A percentile compares a stretch with the other conserved stretches of the same genome.
These are phyloP conservation scores for Formicarius rufipectus DNA, from an alignment of 2,113 vertebrate genomes.

Conservation along the genomic window DNA sequence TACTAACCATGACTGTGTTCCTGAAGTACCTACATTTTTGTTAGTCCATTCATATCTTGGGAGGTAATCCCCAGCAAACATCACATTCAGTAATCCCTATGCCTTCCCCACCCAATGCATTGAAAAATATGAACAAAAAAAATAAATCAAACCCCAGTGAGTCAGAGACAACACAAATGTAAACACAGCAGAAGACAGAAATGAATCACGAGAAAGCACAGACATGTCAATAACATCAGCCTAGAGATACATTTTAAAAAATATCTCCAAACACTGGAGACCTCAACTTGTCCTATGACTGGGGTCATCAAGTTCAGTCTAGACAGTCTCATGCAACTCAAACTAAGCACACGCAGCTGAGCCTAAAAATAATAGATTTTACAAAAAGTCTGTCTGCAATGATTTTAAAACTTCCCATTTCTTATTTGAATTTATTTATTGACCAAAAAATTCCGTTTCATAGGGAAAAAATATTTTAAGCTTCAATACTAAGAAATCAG, in stretches of 20 bases:
- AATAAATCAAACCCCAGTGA: neutral
- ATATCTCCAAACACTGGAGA: neutral
- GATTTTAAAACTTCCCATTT: neutral
- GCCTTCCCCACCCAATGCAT: neutral
- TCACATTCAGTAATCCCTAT: neutral
- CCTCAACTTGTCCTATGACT: neutral
- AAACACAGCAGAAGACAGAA: slow-evolving; percentile 10
- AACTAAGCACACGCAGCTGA: neutral
- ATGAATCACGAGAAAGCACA: neutral
- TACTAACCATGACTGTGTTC: neutral
- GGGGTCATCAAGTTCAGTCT: neutral
- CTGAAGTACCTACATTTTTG: slow-evolving; percentile 55
- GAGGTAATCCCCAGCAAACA: neutral
- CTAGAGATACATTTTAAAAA: neutral
- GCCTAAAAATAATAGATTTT: neutral
- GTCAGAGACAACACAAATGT: neutral
- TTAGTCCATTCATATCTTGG: slow-evolving; percentile 64
- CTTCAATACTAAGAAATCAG: neutral
- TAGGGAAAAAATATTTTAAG: neutral
- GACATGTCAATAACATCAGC: neutral
- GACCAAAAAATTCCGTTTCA: neutral
- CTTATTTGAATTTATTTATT: neutral
- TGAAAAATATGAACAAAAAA: neutral
- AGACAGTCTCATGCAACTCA: neutral
- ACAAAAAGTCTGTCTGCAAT: neutral